A percentile compares a stretch with the other conserved stretches of the same genome.
These are phyloP conservation scores for Atrina japonica DNA, from an alignment of 2,888 invertebrate genomes.

Conservation along the genomic window DNA sequence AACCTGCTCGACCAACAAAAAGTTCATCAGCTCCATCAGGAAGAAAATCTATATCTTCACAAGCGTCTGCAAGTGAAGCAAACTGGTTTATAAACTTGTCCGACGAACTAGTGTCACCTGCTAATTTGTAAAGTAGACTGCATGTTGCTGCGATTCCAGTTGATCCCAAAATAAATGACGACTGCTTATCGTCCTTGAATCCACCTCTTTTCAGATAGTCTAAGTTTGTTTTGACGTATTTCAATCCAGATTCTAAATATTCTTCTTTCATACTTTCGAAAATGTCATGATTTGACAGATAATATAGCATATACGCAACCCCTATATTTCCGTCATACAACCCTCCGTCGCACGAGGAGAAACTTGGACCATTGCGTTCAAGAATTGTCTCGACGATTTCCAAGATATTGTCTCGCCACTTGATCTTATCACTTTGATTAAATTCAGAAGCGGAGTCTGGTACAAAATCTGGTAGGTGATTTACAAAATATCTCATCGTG, in stretches of 20 bases:
- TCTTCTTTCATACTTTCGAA: constrained; percentile 56
- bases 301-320: constrained; percentile 89
- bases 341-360: constrained; percentile 83
- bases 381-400: constrained; percentile 59
- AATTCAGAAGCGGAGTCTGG: constrained; percentile 52
- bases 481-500: constrained; percentile 72
- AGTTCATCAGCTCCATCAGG: constrained; percentile 87
- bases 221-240: constrained; percentile 86
- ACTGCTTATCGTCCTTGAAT: constrained; percentile 83
- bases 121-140: constrained; percentile 73
- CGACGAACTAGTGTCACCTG: constrained; percentile 76
- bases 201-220: constrained; percentile 78
- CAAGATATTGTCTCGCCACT: constrained; percentile 63
- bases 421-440: constrained; percentile 56
- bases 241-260: constrained; percentile 84
- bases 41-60: constrained; percentile 81
- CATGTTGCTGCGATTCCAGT: constrained; percentile 89
- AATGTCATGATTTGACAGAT: constrained; percentile 84
- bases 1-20: constrained; percentile 92
- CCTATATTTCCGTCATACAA: constrained; percentile 88
- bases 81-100: constrained; percentile 77
- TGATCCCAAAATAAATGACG: constrained; percentile 89
- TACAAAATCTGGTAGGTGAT: constrained; percentile 65
- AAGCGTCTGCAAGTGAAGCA: constrained; percentile 80
- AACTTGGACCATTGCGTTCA: constrained; percentile 61